Base-by-base conservation (phyloP, 2,113 vertebrate species). In the Sakesphorus luctuosus region DNA sequence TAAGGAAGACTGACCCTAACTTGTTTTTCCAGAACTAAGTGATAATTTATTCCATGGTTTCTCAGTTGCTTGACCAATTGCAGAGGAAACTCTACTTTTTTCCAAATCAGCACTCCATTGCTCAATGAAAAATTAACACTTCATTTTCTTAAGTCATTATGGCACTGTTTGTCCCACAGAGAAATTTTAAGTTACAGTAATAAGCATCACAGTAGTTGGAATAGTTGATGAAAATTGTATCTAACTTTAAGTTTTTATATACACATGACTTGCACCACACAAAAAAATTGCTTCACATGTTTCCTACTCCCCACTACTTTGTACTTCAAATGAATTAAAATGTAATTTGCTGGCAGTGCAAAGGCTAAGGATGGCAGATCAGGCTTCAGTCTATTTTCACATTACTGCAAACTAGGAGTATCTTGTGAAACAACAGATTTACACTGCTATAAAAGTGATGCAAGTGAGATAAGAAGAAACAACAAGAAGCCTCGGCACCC, bases 291-390 rank as follows among this genome's bases (percentile, higher is more conserved):
- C 29, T 76, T 95, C 46, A 87, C 31, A 62, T 72, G 19, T 49
- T 91, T 93, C 53, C 56, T 35, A 68, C 15, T 65, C 65, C 81
- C 69, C 91, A 83, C 24, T 63, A 58, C 44, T 94, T 83, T 58
- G 29, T 76, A 59, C 44, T 95, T 74, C 52, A 94, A 94, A 90
- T 92, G 44, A 97, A 96, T 63, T 26, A 36, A 93, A 93, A 68
- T 28, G 31, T 36, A 61, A 79, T 52, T 76, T 94, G 79, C 90
- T 95, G 89, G 82, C 50, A 96, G 40, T 72, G 67, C 49, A 69
- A 56, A 63, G 47, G 55, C 53, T 88, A 69, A 87, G 63, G 73
- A 93, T n/a, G 43, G 74, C 46, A 82, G 72, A 87, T 97, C 55
- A 74, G 40, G 15, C 46, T 23, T 63, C 29, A 13, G 10, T 77